A percentile compares a stretch with the other conserved stretches of the same genome.
These are phyloP conservation scores for Euphonia xanthogaster DNA, from an alignment of 2,797 vertebrate species.

Conservation along the genomic window DNA sequence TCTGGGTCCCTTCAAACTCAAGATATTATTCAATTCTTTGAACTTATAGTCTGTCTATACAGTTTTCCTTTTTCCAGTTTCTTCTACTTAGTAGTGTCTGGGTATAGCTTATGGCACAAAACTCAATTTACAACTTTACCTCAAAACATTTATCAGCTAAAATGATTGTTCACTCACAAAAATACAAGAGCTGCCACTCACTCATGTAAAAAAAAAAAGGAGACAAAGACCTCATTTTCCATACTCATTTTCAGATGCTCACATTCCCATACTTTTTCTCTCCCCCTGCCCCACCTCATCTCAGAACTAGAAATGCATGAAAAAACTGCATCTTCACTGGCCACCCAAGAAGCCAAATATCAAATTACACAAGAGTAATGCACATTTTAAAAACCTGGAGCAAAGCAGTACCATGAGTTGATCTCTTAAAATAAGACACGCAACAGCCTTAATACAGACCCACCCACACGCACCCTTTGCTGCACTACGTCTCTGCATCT, in stretches of 20 bases:
- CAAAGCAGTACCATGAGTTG: not conserved
- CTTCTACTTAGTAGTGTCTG: not conserved
- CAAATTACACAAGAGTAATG: not conserved
- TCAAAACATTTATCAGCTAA: not conserved
- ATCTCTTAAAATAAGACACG: not conserved
- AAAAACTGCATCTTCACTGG: not conserved
- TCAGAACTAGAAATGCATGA: not conserved
- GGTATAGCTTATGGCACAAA: not conserved
- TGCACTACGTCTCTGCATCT: not conserved
- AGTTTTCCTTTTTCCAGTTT: not conserved
- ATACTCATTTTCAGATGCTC: not conserved
- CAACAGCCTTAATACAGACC: not conserved
- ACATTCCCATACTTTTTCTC: not conserved
- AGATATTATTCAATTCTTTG: not conserved
- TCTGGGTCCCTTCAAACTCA: not conserved
- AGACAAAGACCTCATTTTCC: not conserved
- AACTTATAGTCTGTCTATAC: not conserved
- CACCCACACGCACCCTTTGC: not conserved
- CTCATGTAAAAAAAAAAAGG: not conserved
- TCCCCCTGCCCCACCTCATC: accelerated
- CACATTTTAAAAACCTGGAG: not conserved
- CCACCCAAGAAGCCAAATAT: not conserved
- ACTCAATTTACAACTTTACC: not conserved
- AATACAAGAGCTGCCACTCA: not conserved
- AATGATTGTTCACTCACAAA: not conserved